Conservation (phyloP, 1,140 invertebrate species). For the Homarus americanus region DNA sequence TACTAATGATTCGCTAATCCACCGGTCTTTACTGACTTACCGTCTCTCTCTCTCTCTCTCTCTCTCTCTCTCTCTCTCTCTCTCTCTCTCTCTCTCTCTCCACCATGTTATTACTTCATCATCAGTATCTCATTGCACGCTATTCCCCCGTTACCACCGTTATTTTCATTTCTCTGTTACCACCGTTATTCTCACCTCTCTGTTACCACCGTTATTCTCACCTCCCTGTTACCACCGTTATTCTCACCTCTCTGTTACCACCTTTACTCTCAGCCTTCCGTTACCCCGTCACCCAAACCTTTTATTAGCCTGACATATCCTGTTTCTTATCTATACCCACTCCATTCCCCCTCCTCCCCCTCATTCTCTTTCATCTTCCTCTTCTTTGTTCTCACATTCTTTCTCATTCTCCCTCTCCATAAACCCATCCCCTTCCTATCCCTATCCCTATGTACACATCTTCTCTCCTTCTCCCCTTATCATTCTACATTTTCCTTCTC, state of each 20-base stretch:
- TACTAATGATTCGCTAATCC: too few species aligned
- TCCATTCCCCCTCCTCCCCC: background rate
- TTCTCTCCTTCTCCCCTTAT: background rate
- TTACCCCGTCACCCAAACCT: too few species aligned
- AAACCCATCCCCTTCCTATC: too few species aligned
- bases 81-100: background rate
- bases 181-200: background rate
- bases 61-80: constrained; percentile 20
- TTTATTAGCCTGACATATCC: background rate
- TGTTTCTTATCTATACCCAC: background rate
- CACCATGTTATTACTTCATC: background rate
- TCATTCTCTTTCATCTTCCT: background rate
- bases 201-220: background rate
- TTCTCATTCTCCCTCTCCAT: background rate
- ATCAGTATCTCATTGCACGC: constrained; percentile 3
- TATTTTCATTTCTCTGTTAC: background rate
- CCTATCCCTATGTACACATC: too few species aligned
- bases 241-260: background rate
- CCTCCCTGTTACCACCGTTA: background rate
- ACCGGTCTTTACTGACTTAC: background rate
- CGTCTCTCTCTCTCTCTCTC: background rate
- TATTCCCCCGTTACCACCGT: background rate
- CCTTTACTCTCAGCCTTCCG: background rate
- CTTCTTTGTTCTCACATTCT: background rate
- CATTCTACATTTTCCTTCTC: constrained; percentile 15